These are phyloP conservation scores for Alsophila aescularia DNA, from an alignment of 2,888 invertebrate genomes.

Conservation along the genomic window DNA sequence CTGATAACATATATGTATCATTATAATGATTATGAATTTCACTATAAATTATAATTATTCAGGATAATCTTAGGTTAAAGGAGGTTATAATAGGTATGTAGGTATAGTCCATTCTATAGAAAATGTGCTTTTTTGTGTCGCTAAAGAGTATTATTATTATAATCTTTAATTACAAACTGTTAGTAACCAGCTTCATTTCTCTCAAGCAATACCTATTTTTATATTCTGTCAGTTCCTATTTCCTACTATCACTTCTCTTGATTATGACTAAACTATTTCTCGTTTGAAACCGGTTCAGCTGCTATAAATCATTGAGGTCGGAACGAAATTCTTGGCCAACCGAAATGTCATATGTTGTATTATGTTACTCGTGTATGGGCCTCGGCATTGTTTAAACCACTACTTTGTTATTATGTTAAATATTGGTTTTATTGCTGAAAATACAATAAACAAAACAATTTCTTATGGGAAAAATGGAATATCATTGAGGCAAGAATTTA, in stretches of 20 bases:
- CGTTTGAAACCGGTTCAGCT: constrained; percentile 37
- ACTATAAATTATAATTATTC: too few relatives aligned
- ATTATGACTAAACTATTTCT: constrained; percentile 29
- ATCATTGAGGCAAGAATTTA: too few relatives aligned
- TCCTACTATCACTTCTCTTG: constrained; percentile 29
- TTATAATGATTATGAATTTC: too few relatives aligned
- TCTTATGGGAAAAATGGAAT: too few relatives aligned
- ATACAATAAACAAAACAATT: neutral
- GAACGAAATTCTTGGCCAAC: constrained; percentile 42
- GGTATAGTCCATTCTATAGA: too few relatives aligned
- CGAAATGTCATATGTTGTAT: constrained; percentile 58
- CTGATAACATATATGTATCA: too few relatives aligned
- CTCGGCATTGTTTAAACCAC: constrained; percentile 45
- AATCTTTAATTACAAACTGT: too few relatives aligned
- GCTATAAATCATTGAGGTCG: constrained; percentile 44
- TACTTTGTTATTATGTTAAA: constrained; percentile 16
- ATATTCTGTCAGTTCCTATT: constrained; percentile 23
- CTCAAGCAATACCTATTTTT: neutral
- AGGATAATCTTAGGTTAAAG: too few relatives aligned
- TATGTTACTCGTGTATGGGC: constrained; percentile 41
- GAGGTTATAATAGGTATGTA: too few relatives aligned
- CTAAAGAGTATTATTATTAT: too few relatives aligned
- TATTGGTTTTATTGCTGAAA: neutral
- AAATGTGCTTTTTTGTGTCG: too few relatives aligned
- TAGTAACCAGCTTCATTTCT: too few relatives aligned